phyloP scores from a whole-genome alignment of 2,797 vertebrate species.

The Rhinatrema bivittatum region DNA sequence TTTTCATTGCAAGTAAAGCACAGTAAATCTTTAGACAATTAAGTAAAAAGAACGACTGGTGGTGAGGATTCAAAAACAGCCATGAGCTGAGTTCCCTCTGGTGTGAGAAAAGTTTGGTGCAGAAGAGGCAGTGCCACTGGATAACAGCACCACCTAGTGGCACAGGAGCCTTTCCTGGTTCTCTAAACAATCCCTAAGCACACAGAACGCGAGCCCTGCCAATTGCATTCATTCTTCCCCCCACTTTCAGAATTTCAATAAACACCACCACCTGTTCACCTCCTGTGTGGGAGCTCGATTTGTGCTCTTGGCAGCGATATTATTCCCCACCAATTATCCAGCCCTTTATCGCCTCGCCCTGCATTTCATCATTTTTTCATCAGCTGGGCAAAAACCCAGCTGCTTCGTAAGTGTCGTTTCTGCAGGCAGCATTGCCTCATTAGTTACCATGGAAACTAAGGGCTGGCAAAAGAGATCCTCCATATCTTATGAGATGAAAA shows the following conservation, averaged over 20 bases:
- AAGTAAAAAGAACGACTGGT: neutral
- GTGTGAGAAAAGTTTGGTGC: neutral
- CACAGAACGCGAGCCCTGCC: constrained; percentile 43
- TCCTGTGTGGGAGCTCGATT: constrained; percentile 61
- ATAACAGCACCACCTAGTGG: constrained; percentile 50
- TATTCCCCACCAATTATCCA: constrained; percentile 62
- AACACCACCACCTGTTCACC: constrained; percentile 62
- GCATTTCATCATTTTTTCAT: constrained; percentile 51
- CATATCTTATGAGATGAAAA: too few species aligned
- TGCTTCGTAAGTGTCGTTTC: constrained; percentile 47
- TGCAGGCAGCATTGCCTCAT: constrained; percentile 25
- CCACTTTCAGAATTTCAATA: constrained; percentile 59
- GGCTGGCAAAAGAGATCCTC: too few species aligned
- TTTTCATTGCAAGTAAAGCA: constrained; percentile 2
- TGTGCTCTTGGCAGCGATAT: constrained; percentile 55
- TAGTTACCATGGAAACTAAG: constrained; percentile 43
- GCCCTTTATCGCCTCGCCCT: constrained; percentile 60
- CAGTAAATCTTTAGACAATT: neutral
- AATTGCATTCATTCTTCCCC: constrained; percentile 49
- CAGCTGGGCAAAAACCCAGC: constrained; percentile 39
- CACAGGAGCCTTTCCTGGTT: neutral
- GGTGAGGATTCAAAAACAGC: neutral
- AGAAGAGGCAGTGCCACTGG: constrained; percentile 15
- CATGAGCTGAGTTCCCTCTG: neutral
- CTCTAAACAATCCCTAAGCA: constrained; percentile 12